phyloP scores from a whole-genome alignment of 2,113 vertebrate species.

The Anhinga anhinga region DNA sequence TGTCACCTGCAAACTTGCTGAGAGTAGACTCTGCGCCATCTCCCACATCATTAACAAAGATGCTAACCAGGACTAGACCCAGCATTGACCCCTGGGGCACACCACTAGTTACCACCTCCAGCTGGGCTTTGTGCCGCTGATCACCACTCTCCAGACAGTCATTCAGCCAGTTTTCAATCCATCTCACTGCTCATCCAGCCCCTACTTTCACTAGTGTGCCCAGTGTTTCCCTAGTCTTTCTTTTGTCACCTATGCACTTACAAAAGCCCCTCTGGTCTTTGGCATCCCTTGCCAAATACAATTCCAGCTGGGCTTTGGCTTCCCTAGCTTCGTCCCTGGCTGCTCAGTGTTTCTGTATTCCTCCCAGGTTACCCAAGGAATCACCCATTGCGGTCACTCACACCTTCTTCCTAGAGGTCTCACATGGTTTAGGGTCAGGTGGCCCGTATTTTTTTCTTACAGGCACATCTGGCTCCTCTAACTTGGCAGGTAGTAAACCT shows the following conservation, averaged over 20 bases:
- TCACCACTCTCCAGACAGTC: too few species aligned
- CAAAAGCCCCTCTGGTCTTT: neutral
- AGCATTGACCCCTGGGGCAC: neutral
- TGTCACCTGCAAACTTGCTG: neutral
- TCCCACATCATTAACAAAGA: neutral
- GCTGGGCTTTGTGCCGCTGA: too few species aligned
- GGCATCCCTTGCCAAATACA: neutral
- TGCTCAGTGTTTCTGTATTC: neutral
- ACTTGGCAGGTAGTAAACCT: accelerated
- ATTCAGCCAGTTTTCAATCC: neutral
- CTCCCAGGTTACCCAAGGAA: neutral
- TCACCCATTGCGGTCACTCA: neutral
- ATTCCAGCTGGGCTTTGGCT: neutral
- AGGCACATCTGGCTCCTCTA: neutral
- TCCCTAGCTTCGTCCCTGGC: neutral
- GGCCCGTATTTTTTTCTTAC: too few species aligned
- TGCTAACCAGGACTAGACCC: neutral
- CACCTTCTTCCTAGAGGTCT: neutral
- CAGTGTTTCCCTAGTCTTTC: neutral
- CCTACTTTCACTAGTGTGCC: neutral
- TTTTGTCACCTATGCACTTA: neutral
- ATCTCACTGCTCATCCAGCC: neutral
- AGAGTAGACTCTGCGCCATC: too few species aligned
- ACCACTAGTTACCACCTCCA: neutral
- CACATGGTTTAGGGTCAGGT: neutral